These are phyloP conservation scores for Drosophila guanche DNA, from an alignment of 1,140 invertebrate genomes.

Conservation along the genomic window DNA sequence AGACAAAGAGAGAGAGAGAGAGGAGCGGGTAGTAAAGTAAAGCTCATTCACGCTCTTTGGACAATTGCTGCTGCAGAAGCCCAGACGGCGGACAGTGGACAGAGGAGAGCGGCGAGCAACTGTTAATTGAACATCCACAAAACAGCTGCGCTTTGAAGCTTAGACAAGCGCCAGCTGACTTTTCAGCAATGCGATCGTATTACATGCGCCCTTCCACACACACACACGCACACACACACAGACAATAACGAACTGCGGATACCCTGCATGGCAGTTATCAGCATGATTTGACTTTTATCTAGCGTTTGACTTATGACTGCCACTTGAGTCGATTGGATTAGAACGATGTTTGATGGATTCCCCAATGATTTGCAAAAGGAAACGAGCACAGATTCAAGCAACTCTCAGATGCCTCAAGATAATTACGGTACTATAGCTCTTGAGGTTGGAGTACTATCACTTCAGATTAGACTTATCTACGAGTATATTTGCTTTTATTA, in stretches of 20 bases:
- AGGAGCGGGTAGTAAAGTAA: neutral
- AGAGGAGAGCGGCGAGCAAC: slow-evolving; percentile 19
- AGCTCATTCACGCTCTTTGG: slow-evolving; percentile 1
- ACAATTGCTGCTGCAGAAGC: slow-evolving; percentile 3
- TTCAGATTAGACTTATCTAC: slow-evolving; percentile 37
- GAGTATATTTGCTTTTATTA: slow-evolving; percentile 1
- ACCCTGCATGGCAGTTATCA: slow-evolving; percentile 19
- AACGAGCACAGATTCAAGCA: slow-evolving; percentile 2
- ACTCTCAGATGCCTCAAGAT: slow-evolving; percentile 26
- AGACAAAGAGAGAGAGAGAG: neutral
- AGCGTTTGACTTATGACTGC: slow-evolving; percentile 1
- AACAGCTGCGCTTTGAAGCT: slow-evolving; percentile 66
- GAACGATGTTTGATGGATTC: slow-evolving; percentile 3
- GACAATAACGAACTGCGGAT: slow-evolving; percentile 1
- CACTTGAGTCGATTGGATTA: slow-evolving; percentile 36
- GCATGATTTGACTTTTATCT: slow-evolving; percentile 14
- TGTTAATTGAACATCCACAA: slow-evolving; percentile 70
- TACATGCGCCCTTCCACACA: slow-evolving; percentile 25
- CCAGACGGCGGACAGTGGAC: neutral
- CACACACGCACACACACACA: neutral
- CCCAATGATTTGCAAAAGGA: slow-evolving; percentile 24
- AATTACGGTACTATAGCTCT: slow-evolving; percentile 26
- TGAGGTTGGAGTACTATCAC: slow-evolving; percentile 34
- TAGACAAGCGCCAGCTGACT: slow-evolving; percentile 73
- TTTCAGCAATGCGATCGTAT: slow-evolving; percentile 52